Evolutionary conservation across 1,140 invertebrate genomes (phyloP), one percentile per base, ranked within the genome.

Genomic region (Arctopsyche grandis): DNA sequence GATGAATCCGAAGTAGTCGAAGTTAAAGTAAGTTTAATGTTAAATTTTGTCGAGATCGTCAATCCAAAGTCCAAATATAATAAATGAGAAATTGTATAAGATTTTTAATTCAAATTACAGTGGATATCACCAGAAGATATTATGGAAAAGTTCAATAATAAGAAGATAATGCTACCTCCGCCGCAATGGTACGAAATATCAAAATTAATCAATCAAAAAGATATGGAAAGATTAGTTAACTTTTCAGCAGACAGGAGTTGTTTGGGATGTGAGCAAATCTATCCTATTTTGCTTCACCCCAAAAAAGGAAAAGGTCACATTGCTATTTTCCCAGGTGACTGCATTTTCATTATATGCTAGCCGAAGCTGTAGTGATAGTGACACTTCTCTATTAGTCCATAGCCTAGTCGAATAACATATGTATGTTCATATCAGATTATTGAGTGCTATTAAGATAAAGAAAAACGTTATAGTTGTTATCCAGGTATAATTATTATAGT

Each of bases 1-100:
- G 92, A 93, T 83, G 85, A 88, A 69, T 86, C 85, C 73, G 95
- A 97, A 91, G 93, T 94, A 1, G 90, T 90, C 74, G 88, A 92
- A 81, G 86, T 91, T 75, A 87, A 90, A 88, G 95, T 96, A 89
- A 86, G 79, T 79, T 29, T 78, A n/a, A 12, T 52, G 10, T 52
- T 12, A 52, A 52, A 52, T 52, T n/a, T n/a, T n/a, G n/a, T n/a
- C n/a, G n/a, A n/a, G n/a, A n/a, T n/a, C n/a, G 12, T 44, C 21
- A 48, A 44, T 22, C 43, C 74, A 76, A n/a, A n/a, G n/a, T n/a
- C n/a, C n/a, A n/a, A n/a, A n/a, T n/a, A n/a, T n/a, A n/a, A n/a
- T n/a, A n/a, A n/a, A n/a, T n/a, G n/a, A n/a, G n/a, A n/a, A n/a
- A n/a, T n/a, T n/a, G n/a, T n/a, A n/a, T n/a, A n/a, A n/a, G n/a